Evolutionary conservation across 1,140 invertebrate species (phyloP).

Genomic region (Diploscapter pachys): DNA sequence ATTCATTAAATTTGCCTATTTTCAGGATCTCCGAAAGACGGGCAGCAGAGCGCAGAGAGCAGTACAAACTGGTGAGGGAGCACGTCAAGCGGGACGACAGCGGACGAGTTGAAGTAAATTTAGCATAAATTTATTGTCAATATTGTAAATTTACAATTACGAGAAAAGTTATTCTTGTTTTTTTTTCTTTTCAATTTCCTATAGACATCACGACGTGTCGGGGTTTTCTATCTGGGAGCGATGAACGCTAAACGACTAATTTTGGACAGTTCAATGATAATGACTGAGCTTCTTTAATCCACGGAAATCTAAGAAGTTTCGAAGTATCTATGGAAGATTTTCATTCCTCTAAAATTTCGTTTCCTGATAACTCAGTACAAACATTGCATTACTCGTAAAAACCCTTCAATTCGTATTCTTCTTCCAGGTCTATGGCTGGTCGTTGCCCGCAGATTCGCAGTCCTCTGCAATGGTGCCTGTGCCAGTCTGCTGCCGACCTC

Average conservation of each 20-base stretch:
- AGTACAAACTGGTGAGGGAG: conserved; percentile 81
- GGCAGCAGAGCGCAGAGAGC: conserved; percentile 76
- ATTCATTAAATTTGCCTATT: conserved; percentile 26
- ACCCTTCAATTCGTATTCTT: neutral
- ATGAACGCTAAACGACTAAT: no score
- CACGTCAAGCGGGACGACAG: conserved; percentile 82
- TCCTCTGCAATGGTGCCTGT: conserved; percentile 71
- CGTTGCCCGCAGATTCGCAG: conserved; percentile 68
- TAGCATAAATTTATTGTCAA: neutral
- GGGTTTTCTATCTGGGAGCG: no score
- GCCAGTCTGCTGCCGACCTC: conserved; percentile 85
- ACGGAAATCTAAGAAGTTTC: no score
- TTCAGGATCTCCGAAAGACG: conserved; percentile 63
- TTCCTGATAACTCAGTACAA: no score
- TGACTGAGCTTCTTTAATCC: no score
- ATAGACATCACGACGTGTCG: no score
- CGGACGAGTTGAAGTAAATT: conserved; percentile 53
- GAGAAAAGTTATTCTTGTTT: no score
- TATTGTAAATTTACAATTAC: neutral
- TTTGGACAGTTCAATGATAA: no score
- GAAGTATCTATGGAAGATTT: no score
- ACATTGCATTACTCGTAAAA: no score
- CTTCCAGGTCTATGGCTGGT: conserved; percentile 90
- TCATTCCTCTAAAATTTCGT: no score
- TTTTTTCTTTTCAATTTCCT: no score